Evolutionary conservation across 2,888 invertebrate species (phyloP), one percentile per base, ranked within the genome.

Genomic region (Calephelis perditalis): DNA sequence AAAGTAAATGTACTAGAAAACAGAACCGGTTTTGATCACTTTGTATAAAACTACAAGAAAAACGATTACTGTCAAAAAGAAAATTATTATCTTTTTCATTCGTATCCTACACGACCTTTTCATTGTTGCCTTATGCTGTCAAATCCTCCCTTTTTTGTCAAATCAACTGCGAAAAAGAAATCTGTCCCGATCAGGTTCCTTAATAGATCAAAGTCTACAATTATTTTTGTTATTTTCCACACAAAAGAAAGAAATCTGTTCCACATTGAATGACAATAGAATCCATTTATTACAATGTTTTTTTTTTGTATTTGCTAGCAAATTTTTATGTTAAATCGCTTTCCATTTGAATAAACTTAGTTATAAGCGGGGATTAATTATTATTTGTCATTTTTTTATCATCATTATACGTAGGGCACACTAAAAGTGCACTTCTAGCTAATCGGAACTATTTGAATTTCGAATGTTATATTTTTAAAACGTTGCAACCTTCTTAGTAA

Each of bases 131-230:
- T 54, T n/a, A 6, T 35, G 26, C 35, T 54, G 52, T 35, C 52
- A 36, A 36, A 54, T 54, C 52, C 52, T 54, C 52, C 52, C 52
- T 54, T 54, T 49, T 52, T 52, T 52, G 52, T 52, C 52, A 52
- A 52, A 52, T 52, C 35, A 52, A 52, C 52, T 52, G 35, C 52
- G 11, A 35, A 52, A 52, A 52, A 52, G 52, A 35, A 52, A 52
- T 52, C 52, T 52, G 52, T 52, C 52, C 35, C 52, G 52, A 52
- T 52, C 52, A 40, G 52, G 49, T 52, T 36, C 52, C 35, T 35
- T 35, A 52, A 52, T 52, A 52, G 52, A 52, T 52, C 52, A 52
- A 49, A 49, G 52, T 52, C 35, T 52, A 52, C 52, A 52, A 52
- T 52, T 52, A 52, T 52, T 52, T 52, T 52, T 52, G 52, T 52